Conservation (phyloP, 2,113 vertebrate species). For the Pedionomus torquatus region DNA sequence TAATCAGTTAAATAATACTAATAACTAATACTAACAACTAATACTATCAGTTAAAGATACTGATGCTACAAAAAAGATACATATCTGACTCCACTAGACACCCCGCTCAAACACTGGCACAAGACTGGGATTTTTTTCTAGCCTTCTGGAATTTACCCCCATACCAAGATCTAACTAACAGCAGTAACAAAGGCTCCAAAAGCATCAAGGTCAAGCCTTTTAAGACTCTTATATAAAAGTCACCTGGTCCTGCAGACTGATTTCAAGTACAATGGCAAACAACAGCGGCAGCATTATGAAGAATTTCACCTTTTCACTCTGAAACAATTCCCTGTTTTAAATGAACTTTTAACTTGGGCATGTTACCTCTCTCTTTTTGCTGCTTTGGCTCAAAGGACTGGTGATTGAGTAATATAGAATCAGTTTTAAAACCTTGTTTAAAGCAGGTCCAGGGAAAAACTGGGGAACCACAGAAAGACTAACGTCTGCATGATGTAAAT, state of each 20-base stretch:
- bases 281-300: neutral
- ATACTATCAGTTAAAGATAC: neutral
- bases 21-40: too few relatives aligned
- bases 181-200: neutral
- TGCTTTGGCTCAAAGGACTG: neutral
- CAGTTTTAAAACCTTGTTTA: neutral
- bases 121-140: neutral
- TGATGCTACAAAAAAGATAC: neutral
- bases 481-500: neutral
- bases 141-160: neutral
- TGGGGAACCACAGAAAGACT: neutral
- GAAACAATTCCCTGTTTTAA: neutral
- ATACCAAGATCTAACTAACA: neutral
- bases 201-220: slow-evolving; percentile 51
- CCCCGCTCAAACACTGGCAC: neutral
- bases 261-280: neutral
- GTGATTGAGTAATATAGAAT: neutral
- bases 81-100: neutral
- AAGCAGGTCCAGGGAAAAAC: neutral
- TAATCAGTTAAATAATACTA: too few relatives aligned
- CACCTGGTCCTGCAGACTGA: slow-evolving; percentile 9
- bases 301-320: neutral
- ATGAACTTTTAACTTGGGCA: neutral
- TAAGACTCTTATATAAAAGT: slow-evolving; percentile 45
- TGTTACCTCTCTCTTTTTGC: neutral